phyloP scores from a whole-genome alignment of 1,140 invertebrate species.

The Caligus rogercresseyi region DNA sequence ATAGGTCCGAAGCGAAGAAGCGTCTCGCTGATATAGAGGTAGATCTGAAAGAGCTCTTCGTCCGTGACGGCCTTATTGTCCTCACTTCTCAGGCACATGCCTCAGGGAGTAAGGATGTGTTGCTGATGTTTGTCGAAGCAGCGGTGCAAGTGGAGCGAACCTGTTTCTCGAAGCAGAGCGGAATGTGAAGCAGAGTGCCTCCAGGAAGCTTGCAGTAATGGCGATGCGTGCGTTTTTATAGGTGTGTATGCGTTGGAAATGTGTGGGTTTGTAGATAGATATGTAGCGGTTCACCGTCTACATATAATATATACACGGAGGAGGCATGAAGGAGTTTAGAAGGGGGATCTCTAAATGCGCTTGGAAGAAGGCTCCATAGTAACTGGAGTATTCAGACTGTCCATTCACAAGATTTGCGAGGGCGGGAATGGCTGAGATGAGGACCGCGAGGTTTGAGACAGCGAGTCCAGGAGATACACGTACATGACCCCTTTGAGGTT shows the following conservation, averaged over 20 bases:
- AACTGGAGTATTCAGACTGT: slow-evolving; percentile 36
- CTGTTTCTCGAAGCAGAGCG: slow-evolving; percentile 24
- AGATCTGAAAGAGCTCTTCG: slow-evolving; percentile 36
- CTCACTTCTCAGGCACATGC: slow-evolving; percentile 37
- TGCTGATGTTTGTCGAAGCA: background rate
- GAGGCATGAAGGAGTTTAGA: slow-evolving; percentile 45
- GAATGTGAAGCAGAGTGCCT: slow-evolving; percentile 44
- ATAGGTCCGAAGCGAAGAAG: slow-evolving; percentile 43
- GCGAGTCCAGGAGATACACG: slow-evolving; percentile 51
- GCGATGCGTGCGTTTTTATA: slow-evolving; percentile 36
- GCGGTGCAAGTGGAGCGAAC: background rate
- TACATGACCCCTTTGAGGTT: slow-evolving; percentile 57
- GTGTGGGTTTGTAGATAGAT: slow-evolving; percentile 53
- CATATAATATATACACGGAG: slow-evolving; percentile 55
- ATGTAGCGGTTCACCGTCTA: slow-evolving; percentile 55
- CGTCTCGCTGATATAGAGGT: slow-evolving; percentile 43
- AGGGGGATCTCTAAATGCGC: slow-evolving; percentile 51
- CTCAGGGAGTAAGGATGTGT: slow-evolving; percentile 7
- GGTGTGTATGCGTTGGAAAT: slow-evolving; percentile 38
- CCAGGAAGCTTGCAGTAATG: slow-evolving; percentile 40
- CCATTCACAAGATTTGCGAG: slow-evolving; percentile 36
- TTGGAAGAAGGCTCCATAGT: slow-evolving; percentile 42
- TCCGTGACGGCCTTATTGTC: slow-evolving; percentile 36
- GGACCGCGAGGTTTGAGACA: slow-evolving; percentile 47
- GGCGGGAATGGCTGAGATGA: slow-evolving; percentile 48